phyloP scores from a whole-genome alignment of 1,140 invertebrate genomes.

The Caerostris darwini region DNA sequence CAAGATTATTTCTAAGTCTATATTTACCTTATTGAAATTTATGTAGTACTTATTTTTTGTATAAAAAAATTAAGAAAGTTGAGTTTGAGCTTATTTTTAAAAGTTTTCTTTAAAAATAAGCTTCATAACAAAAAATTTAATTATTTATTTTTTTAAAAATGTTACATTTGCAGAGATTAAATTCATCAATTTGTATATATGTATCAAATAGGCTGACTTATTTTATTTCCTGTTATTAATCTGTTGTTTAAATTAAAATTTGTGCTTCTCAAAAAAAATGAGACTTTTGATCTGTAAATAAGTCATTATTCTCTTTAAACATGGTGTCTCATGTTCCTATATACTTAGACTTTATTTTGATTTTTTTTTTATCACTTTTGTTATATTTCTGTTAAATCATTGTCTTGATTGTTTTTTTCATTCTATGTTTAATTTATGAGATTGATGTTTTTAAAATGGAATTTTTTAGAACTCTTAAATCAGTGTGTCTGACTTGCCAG shows the following conservation, averaged over 20 bases:
- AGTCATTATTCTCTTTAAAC: conserved; percentile 29
- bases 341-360: conserved; percentile 44
- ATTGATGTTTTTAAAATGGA: conserved; percentile 64
- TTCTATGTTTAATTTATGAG: conserved; percentile 19
- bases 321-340: conserved; percentile 65
- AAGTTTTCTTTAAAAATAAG: neutral
- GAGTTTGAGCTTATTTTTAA: conserved; percentile 36
- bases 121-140: neutral
- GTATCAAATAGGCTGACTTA: neutral
- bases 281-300: neutral
- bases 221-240: neutral
- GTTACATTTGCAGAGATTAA: neutral
- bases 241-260: neutral
- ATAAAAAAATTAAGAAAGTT: neutral
- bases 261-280: neutral
- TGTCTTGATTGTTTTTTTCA: neutral
- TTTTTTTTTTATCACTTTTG: conserved; percentile 34
- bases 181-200: neutral
- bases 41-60: conserved; percentile 35
- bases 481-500: conserved; percentile 33
- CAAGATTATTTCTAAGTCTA: neutral
- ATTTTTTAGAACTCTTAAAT: neutral
- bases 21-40: conserved; percentile 27
- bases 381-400: conserved; percentile 44
- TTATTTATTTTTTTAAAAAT: neutral